Conservation (phyloP, 2,113 vertebrate species). For the Corythaixoides concolor region DNA sequence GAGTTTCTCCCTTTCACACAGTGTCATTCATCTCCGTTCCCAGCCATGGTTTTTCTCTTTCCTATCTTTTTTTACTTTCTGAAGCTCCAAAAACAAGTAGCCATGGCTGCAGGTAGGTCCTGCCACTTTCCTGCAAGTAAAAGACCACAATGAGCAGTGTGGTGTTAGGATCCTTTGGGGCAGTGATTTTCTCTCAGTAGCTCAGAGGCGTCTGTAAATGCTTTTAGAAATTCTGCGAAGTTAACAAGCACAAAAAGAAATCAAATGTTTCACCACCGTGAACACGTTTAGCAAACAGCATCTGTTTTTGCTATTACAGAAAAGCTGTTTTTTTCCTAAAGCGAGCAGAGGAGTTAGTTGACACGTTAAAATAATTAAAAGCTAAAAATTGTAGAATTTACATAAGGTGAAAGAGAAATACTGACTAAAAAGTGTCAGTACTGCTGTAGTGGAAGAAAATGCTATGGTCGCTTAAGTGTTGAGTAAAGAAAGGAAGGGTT, state of each 20-base stretch:
- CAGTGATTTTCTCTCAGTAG: fast-evolving
- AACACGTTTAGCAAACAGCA: neutral
- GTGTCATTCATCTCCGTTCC: neutral
- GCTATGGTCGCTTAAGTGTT: fast-evolving
- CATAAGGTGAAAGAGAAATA: neutral
- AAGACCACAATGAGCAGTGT: fast-evolving
- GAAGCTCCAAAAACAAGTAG: neutral
- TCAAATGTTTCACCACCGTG: fast-evolving
- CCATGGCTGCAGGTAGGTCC: neutral
- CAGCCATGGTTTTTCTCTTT: neutral
- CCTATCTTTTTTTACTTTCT: neutral
- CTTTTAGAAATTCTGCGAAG: neutral
- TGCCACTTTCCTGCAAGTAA: neutral
- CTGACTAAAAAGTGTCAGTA: neutral
- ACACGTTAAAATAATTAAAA: neutral
- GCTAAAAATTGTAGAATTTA: neutral
- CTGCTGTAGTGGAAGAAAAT: neutral
- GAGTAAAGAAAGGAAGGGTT: neutral
- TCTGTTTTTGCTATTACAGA: neutral
- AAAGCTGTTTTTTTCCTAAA: neutral
- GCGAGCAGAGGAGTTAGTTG: neutral
- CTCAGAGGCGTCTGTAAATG: neutral
- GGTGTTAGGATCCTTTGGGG: neutral
- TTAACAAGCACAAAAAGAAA: neutral
- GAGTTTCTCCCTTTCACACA: neutral